Percentiles rank a stretch among this genome's conserved stretches.
These are phyloP conservation scores for Heliconius aoede DNA, from an alignment of 2,888 invertebrate species.

Conservation along the genomic window DNA sequence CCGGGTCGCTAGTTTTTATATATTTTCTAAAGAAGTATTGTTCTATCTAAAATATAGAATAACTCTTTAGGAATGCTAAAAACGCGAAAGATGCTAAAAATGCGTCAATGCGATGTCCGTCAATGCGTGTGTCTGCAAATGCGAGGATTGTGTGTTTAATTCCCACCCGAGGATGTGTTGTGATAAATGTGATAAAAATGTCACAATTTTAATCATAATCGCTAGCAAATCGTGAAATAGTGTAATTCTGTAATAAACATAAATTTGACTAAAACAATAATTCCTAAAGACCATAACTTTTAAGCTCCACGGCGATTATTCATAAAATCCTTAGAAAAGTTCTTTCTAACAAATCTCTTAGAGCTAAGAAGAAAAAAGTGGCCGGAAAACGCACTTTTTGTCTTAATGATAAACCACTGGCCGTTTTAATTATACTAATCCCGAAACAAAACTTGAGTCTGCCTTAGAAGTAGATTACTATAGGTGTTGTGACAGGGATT, in stretches of 20 bases:
- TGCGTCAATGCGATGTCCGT: too few species aligned
- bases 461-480: conserved; percentile 31
- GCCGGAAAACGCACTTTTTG: conserved; percentile 34
- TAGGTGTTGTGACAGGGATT: conserved; percentile 1
- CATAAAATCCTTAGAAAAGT: conserved; percentile 22
- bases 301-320: background rate
- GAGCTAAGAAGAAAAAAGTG: conserved; percentile 30
- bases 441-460: conserved; percentile 57
- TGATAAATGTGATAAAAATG: too few species aligned
- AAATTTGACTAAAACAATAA: conserved; percentile 2
- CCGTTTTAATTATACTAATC: conserved; percentile 71
- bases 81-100: too few species aligned
- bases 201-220: background rate
- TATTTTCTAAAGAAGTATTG: too few species aligned
- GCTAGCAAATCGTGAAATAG: background rate
- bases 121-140: too few species aligned
- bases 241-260: background rate
- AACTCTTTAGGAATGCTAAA: too few species aligned
- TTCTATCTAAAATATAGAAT: too few species aligned
- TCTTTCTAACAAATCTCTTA: conserved; percentile 25
- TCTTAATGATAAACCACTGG: conserved; percentile 35
- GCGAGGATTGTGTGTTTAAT: too few species aligned
- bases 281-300: background rate
- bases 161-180: too few species aligned
- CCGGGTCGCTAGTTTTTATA: too few species aligned